Evolutionary conservation across 1,140 invertebrate species (phyloP).

Genomic region (Polypedilum pembai): DNA sequence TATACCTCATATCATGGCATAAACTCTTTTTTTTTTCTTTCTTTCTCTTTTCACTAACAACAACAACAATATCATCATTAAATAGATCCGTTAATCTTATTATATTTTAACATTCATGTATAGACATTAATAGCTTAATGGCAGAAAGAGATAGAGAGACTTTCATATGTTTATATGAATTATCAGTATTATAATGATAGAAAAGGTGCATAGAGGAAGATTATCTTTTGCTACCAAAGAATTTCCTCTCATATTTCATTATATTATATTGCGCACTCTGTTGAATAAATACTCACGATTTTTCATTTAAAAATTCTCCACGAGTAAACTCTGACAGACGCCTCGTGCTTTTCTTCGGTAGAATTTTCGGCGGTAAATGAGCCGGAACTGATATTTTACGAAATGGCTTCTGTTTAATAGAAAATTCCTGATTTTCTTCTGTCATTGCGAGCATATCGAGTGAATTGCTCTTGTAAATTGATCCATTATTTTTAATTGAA

Average conservation of each 20-base stretch:
- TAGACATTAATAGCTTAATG: slow-evolving; percentile 7
- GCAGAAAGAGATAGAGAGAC: background rate
- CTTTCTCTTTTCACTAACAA: background rate
- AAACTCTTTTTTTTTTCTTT: background rate
- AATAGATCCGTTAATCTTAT: slow-evolving; percentile 18
- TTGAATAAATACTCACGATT: slow-evolving; percentile 40
- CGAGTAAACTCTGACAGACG: slow-evolving; percentile 44
- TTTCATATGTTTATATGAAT: background rate
- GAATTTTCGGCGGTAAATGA: background rate
- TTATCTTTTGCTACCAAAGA: no score
- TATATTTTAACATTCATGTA: background rate
- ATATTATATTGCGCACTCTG: background rate
- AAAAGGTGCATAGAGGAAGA: no score
- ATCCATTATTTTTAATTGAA: slow-evolving; percentile 2
- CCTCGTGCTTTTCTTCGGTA: slow-evolving; percentile 40
- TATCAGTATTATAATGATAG: background rate
- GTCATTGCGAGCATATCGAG: background rate
- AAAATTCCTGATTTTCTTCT: background rate
- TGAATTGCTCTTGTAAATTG: slow-evolving; percentile 22
- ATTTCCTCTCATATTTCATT: background rate
- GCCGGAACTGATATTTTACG: background rate
- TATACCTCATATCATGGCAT: background rate
- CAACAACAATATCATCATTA: background rate
- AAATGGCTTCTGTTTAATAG: slow-evolving; percentile 25
- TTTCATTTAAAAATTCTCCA: slow-evolving; percentile 46